Evolutionary conservation across 1,140 invertebrate species (phyloP).

Genomic region (Heterodera carotae): DNA sequence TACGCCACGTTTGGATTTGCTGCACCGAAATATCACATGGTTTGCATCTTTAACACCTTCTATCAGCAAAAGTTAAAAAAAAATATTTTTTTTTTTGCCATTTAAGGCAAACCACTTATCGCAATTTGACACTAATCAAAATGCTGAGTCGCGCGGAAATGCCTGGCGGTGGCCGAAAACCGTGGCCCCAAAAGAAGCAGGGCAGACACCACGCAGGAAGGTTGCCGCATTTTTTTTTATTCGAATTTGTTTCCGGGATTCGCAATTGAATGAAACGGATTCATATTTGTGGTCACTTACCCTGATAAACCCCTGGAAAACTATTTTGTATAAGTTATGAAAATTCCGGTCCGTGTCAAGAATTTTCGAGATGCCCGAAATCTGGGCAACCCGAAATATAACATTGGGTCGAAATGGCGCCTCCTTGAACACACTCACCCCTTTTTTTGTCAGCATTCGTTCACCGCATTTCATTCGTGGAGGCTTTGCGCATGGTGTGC

Average conservation of each 20-base stretch:
- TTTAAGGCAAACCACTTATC: conserved; percentile 77
- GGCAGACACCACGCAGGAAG: conserved; percentile 83
- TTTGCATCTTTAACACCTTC: background rate
- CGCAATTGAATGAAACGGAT: too few relatives aligned
- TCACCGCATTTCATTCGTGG: conserved; percentile 78
- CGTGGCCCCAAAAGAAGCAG: conserved; percentile 81
- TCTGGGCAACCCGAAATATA: too few relatives aligned
- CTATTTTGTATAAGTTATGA: too few relatives aligned
- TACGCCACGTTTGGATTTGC: conserved; percentile 77
- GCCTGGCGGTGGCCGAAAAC: conserved; percentile 74
- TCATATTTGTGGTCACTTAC: too few relatives aligned
- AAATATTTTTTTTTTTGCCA: background rate
- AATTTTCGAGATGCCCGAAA: too few relatives aligned
- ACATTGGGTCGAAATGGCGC: too few relatives aligned
- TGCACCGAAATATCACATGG: conserved; percentile 82
- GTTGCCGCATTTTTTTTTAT: background rate
- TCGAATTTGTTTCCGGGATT: too few relatives aligned
- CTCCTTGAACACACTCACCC: too few relatives aligned
- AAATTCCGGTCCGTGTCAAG: too few relatives aligned
- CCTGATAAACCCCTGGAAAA: too few relatives aligned
- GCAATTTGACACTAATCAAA: conserved; percentile 75
- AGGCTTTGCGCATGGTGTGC: conserved; percentile 82
- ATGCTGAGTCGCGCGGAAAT: conserved; percentile 79
- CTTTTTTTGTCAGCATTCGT: conserved; percentile 69
- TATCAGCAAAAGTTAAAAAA: background rate